Evolutionary conservation across 2,888 invertebrate genomes (phyloP), one percentile per base, ranked within the genome.

Genomic region (Peribatodes rhomboidaria): DNA sequence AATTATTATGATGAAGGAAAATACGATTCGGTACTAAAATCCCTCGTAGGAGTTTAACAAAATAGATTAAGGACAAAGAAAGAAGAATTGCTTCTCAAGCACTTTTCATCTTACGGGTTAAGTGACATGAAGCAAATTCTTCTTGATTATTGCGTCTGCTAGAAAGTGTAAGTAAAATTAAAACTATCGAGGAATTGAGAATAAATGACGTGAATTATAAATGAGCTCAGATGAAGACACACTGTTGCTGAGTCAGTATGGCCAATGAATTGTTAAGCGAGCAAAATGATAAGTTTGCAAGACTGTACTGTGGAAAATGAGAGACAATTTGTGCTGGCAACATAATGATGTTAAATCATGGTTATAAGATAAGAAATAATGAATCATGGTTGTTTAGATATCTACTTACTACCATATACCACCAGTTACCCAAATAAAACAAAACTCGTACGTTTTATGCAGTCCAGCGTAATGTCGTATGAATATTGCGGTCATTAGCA

Each of bases 41-140:
- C 87, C 2, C 76, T 87, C 4, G 66, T 89, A 35, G 85, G 85
- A n/a, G 84, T 76, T 70, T 88, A 71, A 47, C 37, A 18, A 22
- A n/a, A n/a, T n/a, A n/a, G n/a, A 31, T 49, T n/a, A 37, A 22
- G 3, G n/a, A 8, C 33, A n/a, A 42, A 50, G 41, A 0, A 37
- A 9, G 37, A 31, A 31, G n/a, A 33, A 37, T 52, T 52, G 35
- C 44, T 62, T 50, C 44, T 27, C 14, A 8, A 44, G 2, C 33
- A 31, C 14, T 47, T 14, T 49, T 49, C 16, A 35, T 13, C 10
- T 20, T 37, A 53, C 16, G 47, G 49, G n/a, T 50, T 16, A 42
- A 16, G 35, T 10, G 31, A 27, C 13, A 42, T 37, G 37, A 50
- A 62, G 56, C 42, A 50, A 27, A 54, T 37, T 20, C 9, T 61